phyloP scores from a whole-genome alignment of 2,797 vertebrate genomes.

The Gymnoscopelus microlampas region DNA sequence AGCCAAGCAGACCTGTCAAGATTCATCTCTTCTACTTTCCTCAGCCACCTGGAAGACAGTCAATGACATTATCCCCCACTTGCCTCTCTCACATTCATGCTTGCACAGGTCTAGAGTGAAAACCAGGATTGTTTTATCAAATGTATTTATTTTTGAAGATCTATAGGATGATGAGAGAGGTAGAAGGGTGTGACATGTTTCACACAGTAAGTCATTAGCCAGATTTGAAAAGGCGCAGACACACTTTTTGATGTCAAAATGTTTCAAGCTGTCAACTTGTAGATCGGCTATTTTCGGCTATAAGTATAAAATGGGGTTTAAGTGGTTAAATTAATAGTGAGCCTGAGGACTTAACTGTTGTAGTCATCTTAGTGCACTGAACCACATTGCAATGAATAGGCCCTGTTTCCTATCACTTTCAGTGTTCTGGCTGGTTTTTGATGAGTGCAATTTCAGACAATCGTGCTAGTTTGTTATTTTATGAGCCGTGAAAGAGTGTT shows the following conservation, averaged over 20 bases:
- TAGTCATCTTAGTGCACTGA: no score
- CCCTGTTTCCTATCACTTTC: no score
- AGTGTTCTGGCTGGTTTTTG: no score
- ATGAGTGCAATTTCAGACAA: not conserved
- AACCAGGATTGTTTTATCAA: conserved; percentile 4
- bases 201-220: not conserved
- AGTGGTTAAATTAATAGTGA: no score
- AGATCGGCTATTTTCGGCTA: no score
- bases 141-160: not conserved
- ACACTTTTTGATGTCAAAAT: no score
- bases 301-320: no score
- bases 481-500: not conserved
- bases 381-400: no score
- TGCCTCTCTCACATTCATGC: conserved; percentile 10
- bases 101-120: conserved; percentile 21
- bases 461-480: not conserved
- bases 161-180: not conserved
- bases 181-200: not conserved
- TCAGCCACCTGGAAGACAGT: conserved; percentile 18
- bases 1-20: conserved; percentile 60
- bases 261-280: no score
- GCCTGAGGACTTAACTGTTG: no score
- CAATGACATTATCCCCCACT: conserved; percentile 38
- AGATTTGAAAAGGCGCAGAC: not conserved
- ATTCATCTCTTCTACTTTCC: conserved; percentile 49